Evolutionary conservation across 1,140 invertebrate species (phyloP), one percentile per base, ranked within the genome.

Genomic region (Tenebrio molitor): DNA sequence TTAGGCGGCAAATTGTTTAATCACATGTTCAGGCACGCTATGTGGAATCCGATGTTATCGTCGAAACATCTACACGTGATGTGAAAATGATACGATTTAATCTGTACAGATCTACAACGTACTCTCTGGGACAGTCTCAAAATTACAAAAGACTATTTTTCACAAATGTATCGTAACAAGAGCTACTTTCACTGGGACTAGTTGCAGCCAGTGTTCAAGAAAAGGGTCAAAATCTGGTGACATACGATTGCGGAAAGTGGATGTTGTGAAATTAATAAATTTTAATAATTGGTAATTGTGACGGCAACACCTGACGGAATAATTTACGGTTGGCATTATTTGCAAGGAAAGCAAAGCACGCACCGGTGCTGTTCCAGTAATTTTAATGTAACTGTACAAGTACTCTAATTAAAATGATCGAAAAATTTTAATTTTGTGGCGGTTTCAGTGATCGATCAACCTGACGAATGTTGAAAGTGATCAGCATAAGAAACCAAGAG

Each of bases 221-320:
- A 58, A 58, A 58, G 50, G 50, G 50, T 58, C 23, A 25, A 58
- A 58, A 58, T 23, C 50, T 15, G 21, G 23, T 58, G 50, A 58
- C 50, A 58, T 58, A 58, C 23, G 50, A 58, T 58, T 58, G 14
- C 50, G 15, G 50, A 58, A 58, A 58, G 50, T 58, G 23, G 50
- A 58, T 21, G 19, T 50, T 50, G 44, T 50, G 44, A 50, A 50
- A 50, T 21, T 19, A 50, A 58, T 29, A 14, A 58, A 29, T 58
- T 58, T 25, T 58, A 58, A 58, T 58, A 58, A 58, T 58, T 58
- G 15, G 8, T 58, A 29, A 58, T 58, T 58, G 23, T 29, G 15
- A 7, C 21, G 15, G 50, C n/a, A 58, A 29, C 36, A 39, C n/a
- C n/a, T 39, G 4, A 58, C 23, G 44, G 17, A 50, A 8, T 19